Base-by-base conservation (phyloP, 2,113 vertebrate genomes). In the Xyliphius kryptos region DNA sequence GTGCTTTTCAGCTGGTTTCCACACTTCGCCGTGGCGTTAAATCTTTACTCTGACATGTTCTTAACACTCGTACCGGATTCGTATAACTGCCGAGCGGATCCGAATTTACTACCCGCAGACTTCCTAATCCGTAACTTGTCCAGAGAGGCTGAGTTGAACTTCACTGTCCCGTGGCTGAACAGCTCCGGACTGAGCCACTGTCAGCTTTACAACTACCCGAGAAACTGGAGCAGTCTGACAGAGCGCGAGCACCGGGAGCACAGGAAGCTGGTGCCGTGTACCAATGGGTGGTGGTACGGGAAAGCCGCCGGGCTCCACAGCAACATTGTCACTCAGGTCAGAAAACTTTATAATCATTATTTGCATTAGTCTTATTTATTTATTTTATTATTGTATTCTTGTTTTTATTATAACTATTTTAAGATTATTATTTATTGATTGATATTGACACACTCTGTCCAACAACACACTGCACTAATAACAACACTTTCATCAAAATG, bases 251-350 rank as follows among this genome's bases (percentile, higher is more conserved):
- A n/a, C n/a, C n/a, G n/a, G 2, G 48, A 63, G 4, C 70, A 72
- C 16, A 68, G 81, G 63, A 68, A 79, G 61, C 73, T 47, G 38
- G 83, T 84, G 40, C 37, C 74, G 49, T 92, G 91, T 81, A 87
- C 88, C 2, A 41, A 37, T 2, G 90, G 89, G 14, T 92, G 89
- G 90, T 79, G 81, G 50, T 91, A 80, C 78, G 4, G 52, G 1
- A 64, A 75, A 13, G 66, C 64, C 1, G 84, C 83, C 1, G 90
- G 90, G 21, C 91, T 94, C 15, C 77, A 75, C 14, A 79, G 73
- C 71, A 91, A 86, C 79, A 80, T 82, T 47, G 87, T 91, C 51
- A 91, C 88, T 0, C 87, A 93, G 90, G 91, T 92, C 43, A 38
- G 72, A 10, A 10, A 10, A n/a, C n/a, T n/a, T n/a, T 9, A 12